Conservation (phyloP, 1,140 invertebrate species). For the Tribolium castaneum region DNA sequence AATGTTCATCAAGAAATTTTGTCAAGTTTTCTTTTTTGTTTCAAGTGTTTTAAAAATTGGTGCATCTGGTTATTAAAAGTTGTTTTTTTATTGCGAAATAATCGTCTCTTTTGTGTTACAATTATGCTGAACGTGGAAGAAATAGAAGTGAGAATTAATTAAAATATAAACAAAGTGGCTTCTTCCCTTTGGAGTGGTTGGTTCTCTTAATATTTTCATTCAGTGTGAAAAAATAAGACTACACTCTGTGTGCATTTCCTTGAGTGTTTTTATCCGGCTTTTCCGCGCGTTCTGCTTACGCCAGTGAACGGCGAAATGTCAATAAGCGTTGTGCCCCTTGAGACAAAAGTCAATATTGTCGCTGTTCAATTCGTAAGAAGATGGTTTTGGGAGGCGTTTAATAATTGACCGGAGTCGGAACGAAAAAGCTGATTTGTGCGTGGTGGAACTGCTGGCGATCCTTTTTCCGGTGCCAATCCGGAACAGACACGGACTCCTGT, state of each 20-base stretch:
- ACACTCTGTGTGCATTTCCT: not conserved
- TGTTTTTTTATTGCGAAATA: too few relatives aligned
- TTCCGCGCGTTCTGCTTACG: not conserved
- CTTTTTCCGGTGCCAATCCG: slow-evolving; percentile 52
- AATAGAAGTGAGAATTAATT: too few relatives aligned
- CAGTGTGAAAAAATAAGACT: not conserved
- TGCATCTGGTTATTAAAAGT: too few relatives aligned
- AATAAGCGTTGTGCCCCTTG: slow-evolving; percentile 8
- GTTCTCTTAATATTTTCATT: not conserved
- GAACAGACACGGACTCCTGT: slow-evolving; percentile 62
- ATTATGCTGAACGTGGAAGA: too few relatives aligned
- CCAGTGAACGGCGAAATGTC: slow-evolving; percentile 5
- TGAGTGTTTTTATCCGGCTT: not conserved
- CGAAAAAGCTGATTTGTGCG: not conserved
- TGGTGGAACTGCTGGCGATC: slow-evolving; percentile 49
- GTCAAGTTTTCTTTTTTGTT: too few relatives aligned
- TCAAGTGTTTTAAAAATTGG: too few relatives aligned
- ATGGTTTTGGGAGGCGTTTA: slow-evolving; percentile 7
- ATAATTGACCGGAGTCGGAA: not conserved
- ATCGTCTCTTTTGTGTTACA: too few relatives aligned
- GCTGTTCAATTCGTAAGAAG: slow-evolving; percentile 18
- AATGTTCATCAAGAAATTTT: too few relatives aligned
- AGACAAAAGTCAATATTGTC: slow-evolving; percentile 27
- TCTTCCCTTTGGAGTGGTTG: too few relatives aligned
- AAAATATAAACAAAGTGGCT: too few relatives aligned